These are phyloP conservation scores for Calonectris borealis DNA, from an alignment of 2,113 vertebrate genomes.

Conservation along the genomic window DNA sequence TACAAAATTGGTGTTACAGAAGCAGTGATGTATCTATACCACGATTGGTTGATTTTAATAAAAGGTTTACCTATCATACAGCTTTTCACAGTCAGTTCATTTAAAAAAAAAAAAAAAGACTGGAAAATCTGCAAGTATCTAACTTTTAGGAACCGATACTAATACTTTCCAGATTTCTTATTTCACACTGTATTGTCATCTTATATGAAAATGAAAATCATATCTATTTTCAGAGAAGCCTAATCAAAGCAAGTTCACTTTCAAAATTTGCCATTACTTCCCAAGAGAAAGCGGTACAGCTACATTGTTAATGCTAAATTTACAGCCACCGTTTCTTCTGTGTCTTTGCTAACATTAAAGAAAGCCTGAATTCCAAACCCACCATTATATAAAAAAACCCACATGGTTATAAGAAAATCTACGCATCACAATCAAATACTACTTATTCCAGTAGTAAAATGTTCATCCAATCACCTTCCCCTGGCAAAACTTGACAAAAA, in stretches of 20 bases:
- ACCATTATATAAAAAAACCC: neutral
- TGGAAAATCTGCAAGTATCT: neutral
- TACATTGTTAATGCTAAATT: constrained; percentile 1
- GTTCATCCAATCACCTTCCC: neutral
- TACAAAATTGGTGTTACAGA: neutral
- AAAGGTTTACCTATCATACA: neutral
- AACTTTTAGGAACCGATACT: neutral
- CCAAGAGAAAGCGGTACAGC: constrained; percentile 57
- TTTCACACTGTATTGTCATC: neutral
- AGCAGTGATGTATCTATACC: neutral
- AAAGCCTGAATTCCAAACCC: neutral
- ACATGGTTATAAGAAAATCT: neutral
- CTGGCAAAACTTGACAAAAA: constrained; percentile 22
- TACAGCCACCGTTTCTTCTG: constrained; percentile 3
- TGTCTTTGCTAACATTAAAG: neutral
- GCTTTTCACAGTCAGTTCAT: neutral
- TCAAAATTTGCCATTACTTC: constrained; percentile 63
- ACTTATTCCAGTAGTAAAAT: neutral
- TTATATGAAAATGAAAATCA: neutral
- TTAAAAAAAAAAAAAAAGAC: neutral
- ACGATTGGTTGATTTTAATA: neutral
- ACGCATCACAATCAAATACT: neutral
- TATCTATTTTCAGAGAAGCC: neutral
- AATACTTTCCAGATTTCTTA: neutral
- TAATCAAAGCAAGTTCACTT: constrained; percentile 27